Evolutionary conservation across 2,888 invertebrate genomes (phyloP).

Genomic region (Leucophora obtusa): DNA sequence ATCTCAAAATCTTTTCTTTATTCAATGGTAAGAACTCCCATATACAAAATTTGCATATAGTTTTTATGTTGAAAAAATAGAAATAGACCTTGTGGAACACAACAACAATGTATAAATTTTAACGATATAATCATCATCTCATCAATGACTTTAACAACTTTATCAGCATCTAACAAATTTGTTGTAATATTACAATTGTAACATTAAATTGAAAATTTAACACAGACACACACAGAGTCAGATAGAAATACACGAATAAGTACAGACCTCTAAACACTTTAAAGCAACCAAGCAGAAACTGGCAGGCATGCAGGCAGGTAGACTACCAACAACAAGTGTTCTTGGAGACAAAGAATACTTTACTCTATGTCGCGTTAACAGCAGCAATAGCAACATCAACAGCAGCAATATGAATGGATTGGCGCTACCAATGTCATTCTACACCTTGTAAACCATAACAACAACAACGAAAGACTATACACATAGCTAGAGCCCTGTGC

Average conservation of each 20-base stretch:
- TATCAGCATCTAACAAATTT: constrained; percentile 68
- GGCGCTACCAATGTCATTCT: constrained; percentile 75
- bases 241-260: background rate
- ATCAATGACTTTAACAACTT: constrained; percentile 64
- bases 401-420: constrained; percentile 67
- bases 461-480: constrained; percentile 56
- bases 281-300: constrained; percentile 16
- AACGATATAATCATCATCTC: constrained; percentile 34
- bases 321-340: constrained; percentile 59
- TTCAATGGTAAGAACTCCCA: background rate
- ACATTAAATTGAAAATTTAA: constrained; percentile 71
- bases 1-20: background rate
- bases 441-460: constrained; percentile 73
- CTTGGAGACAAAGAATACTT: constrained; percentile 42
- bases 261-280: background rate
- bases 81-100: background rate
- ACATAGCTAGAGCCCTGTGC: constrained; percentile 26
- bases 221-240: constrained; percentile 34
- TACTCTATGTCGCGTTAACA: constrained; percentile 23
- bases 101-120: constrained; percentile 7
- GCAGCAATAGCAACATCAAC: constrained; percentile 32
- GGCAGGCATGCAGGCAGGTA: constrained; percentile 3
- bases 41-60: background rate
- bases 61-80: background rate
- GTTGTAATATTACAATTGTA: constrained; percentile 71